These are phyloP conservation scores for Nemapogon koenigi DNA, from an alignment of 2,888 invertebrate genomes.

Conservation along the genomic window DNA sequence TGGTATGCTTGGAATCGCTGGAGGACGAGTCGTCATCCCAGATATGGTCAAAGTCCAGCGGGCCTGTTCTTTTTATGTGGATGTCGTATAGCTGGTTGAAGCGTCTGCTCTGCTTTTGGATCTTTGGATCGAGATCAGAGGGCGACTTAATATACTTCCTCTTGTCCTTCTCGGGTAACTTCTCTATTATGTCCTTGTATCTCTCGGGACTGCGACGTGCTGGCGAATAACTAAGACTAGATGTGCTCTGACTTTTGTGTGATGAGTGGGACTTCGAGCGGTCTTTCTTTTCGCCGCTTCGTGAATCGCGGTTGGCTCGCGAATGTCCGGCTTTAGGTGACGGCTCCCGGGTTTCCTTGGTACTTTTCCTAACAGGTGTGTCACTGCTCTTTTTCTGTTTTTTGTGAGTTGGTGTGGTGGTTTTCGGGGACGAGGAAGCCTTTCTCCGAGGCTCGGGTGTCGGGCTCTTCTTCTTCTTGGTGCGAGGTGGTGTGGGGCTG, in stretches of 20 bases:
- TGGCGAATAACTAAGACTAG: conserved; percentile 73
- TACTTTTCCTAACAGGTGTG: neutral
- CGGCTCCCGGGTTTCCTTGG: neutral
- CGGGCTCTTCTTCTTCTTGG: conserved; percentile 1
- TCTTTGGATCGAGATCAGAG: conserved; percentile 39
- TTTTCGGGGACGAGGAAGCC: conserved; percentile 4
- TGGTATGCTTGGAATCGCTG: no score
- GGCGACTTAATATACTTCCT: conserved; percentile 54
- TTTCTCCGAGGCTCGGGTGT: neutral
- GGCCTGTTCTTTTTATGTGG: no score
- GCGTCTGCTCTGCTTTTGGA: no score
- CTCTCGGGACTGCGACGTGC: conserved; percentile 72
- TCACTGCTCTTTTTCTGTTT: neutral
- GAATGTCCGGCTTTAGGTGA: neutral
- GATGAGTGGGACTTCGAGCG: conserved; percentile 30
- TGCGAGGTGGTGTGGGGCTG: conserved; percentile 14
- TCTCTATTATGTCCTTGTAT: conserved; percentile 69
- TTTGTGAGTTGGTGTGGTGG: conserved; percentile 9
- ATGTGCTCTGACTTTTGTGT: conserved; percentile 51
- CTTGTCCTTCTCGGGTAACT: conserved; percentile 60
- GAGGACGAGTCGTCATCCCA: no score
- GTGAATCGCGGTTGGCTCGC: neutral
- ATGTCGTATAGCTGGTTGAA: no score
- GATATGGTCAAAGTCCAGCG: no score
- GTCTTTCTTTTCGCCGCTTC: conserved; percentile 17